phyloP scores from a whole-genome alignment of 2,888 invertebrate genomes.

The Nephrotoma appendiculata region DNA sequence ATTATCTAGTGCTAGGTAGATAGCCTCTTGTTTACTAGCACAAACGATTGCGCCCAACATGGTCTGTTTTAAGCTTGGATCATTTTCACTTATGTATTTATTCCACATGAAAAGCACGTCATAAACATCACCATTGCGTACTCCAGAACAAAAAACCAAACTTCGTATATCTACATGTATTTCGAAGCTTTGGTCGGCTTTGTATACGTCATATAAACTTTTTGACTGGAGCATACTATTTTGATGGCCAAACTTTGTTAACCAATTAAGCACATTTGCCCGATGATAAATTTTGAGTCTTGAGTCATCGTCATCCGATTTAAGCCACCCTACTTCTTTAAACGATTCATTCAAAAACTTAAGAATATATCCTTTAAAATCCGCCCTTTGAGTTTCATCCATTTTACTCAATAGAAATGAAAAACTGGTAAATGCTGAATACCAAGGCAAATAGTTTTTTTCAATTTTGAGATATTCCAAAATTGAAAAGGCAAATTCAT shows the following conservation, averaged over 20 bases:
- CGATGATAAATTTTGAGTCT: slow-evolving; percentile 44
- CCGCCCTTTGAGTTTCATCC: neutral
- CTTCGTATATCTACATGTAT: slow-evolving; percentile 48
- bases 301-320: slow-evolving; percentile 32
- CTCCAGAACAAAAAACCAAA: slow-evolving; percentile 60
- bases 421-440: slow-evolving; percentile 40
- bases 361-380: slow-evolving; percentile 10
- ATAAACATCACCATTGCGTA: slow-evolving; percentile 41
- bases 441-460: slow-evolving; percentile 51
- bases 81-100: slow-evolving; percentile 40
- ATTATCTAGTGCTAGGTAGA: slow-evolving; percentile 36
- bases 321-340: slow-evolving; percentile 34
- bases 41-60: slow-evolving; percentile 56
- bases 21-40: slow-evolving; percentile 32
- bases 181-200: neutral
- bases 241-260: slow-evolving; percentile 45
- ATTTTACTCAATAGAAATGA: slow-evolving; percentile 24
- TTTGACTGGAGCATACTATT: slow-evolving; percentile 40
- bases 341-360: neutral
- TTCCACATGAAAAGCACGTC: slow-evolving; percentile 53
- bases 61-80: slow-evolving; percentile 52
- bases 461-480: slow-evolving; percentile 42
- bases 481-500: slow-evolving; percentile 39
- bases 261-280: slow-evolving; percentile 42
- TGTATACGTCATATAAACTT: slow-evolving; percentile 25